Evolutionary conservation across 2,888 invertebrate species (phyloP).

Genomic region (Stenichneumon culpator): DNA sequence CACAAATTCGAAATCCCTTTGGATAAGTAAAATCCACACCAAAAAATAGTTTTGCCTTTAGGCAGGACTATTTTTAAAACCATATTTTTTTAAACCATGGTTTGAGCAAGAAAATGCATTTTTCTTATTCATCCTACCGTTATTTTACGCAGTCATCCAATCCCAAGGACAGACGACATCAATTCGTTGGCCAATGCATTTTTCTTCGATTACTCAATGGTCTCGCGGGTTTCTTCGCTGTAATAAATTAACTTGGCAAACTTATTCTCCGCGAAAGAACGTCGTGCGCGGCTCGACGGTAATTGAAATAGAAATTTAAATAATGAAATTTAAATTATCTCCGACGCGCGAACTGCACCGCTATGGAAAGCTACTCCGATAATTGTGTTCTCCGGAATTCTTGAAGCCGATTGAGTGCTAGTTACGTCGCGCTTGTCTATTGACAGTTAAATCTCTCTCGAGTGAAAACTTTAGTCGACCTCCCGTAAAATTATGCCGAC

Average conservation of each 20-base stretch:
- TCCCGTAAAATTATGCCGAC: background rate
- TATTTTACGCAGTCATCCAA: background rate
- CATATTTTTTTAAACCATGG: too few relatives aligned
- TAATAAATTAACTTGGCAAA: background rate
- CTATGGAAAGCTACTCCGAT: background rate
- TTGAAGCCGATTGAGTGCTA: background rate
- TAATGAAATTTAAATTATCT: background rate
- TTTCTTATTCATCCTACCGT: background rate
- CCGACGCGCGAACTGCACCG: background rate
- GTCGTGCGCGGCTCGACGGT: background rate
- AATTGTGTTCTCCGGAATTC: background rate
- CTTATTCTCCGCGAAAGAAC: slow-evolving; percentile 2
- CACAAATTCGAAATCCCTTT: too few relatives aligned
- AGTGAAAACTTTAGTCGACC: slow-evolving; percentile 1
- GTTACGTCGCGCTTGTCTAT: background rate
- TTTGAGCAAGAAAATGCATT: background rate
- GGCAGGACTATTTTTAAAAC: too few relatives aligned
- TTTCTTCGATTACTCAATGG: background rate
- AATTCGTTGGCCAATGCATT: background rate
- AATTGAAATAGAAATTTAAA: background rate
- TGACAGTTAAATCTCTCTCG: background rate
- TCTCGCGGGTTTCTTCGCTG: background rate
- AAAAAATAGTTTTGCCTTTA: too few relatives aligned
- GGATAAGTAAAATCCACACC: too few relatives aligned
- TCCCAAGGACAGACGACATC: background rate